Base-by-base conservation (phyloP, 1,140 invertebrate species). In the Lasioglossum baleicum region DNA sequence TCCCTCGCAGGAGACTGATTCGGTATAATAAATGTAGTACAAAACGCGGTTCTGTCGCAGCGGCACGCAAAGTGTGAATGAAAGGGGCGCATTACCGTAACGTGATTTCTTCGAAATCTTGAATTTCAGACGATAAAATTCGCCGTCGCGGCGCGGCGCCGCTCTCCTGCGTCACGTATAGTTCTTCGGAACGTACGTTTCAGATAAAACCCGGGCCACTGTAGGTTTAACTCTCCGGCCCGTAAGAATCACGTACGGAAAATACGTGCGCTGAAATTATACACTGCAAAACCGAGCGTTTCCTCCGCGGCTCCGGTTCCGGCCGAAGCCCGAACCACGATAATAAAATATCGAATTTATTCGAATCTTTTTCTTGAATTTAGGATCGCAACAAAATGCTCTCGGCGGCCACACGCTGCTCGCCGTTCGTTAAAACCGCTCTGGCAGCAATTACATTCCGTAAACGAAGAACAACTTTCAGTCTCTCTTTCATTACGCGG, bases 221-320 rank as follows among this genome's bases (percentile, higher is more conserved):
- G 58, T 65, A 65, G 76, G 60, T 78, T 78, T 72, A 78, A 72
- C 69, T 56, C 48, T 26, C 40, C 35, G 35, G 35, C 35, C 35
- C 48, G 76, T 78, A 78, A 78, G 76, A 78, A 78, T 78, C 76
- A 78, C 76, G 76, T 72, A 65, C 76, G 69, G 20, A 78, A 78
- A 72, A 78, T 78, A 78, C 76, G 76, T 78, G 76, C 69, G 22
- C 60, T 65, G 76, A 78, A 78, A 78, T 78, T 78, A 78, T 72
- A 65, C 76, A 65, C 48, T 56, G 76, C 53, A 22, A 56, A 68
- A 72, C 71, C 48, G 42, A 11, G 42, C 15, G 31, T 63, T 56
- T 31, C 35, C 40, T 35, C 35, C 5, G 35, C 35, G 35, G 35
- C 35, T 3, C 35, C 35, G 35, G 35, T 5, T 35, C 35, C 60